Evolutionary conservation across 2,888 invertebrate species (phyloP), one percentile per base, ranked within the genome.

Genomic region (Maniola hyperantus): DNA sequence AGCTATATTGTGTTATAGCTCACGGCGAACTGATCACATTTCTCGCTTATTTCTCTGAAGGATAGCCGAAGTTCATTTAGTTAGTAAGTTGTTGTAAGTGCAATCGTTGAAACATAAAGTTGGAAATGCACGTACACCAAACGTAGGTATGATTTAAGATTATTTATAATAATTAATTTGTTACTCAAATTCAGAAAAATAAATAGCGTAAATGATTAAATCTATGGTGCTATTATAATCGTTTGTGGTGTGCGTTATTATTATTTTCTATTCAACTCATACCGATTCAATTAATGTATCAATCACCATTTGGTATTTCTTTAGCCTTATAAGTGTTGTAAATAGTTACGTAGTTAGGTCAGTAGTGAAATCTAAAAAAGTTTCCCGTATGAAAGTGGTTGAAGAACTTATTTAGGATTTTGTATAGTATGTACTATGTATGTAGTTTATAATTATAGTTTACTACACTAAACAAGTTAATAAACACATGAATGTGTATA

Each of bases 211-310:
- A 68, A 65, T 42, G 68, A 68, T 68, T 63, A 65, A 71, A 72
- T 76, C 76, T 71, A 76, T 77, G 78, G 78, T 79, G 78, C 78
- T 79, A 79, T 61, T 79, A 78, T 77, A 72, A 79, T 81, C 67
- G 62, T 73, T 67, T 72, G 59, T 42, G 42, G 67, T 67, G 66
- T 69, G 70, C 50, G 26, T 64, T 44, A 64, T 62, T 42, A 65
- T 65, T 67, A 57, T 44, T 64, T 69, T 50, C 51, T 42, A 60
- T 59, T 55, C 59, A 69, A 66, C 20, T 68, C 69, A 65, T 57
- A 59, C 57, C 67, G 62, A 65, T 64, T 68, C 59, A 55, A 18
- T 39, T 13, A 33, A n/a, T n/a, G 33, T 51, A 36, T 36, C 18
- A 15, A 15, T 6, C 36, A 55, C 18, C n/a, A 39, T 36, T 15